Evolutionary conservation across 2,888 invertebrate genomes (phyloP), one percentile per base, ranked within the genome.

Genomic region (Willowsia nigromaculata): DNA sequence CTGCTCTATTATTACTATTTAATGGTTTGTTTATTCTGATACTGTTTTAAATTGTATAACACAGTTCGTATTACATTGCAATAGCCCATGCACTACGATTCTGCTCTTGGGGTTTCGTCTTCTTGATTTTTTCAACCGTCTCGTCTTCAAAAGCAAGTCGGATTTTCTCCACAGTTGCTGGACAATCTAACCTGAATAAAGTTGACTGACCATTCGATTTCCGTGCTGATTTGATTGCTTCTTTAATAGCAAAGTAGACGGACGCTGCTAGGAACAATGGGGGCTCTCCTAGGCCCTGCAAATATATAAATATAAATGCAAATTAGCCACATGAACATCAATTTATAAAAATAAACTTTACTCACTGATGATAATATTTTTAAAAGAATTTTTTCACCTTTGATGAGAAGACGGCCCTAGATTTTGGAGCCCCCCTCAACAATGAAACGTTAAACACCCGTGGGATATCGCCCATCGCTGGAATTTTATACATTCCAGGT

Each of bases 251-350:
- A 93, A 98, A 98, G 94, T 97, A 97, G 0, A 96, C 96, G 0
- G 98, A 96, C n/a, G 96, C 95, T 0, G 98, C 97, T 91, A 99
- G 95, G 93, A 99, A 98, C 5, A 99, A 94, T 0, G 99, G 99
- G 0, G 99, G 99, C 94, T 99, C 99, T 0, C 99, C 99, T 50
- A 99, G 96, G 90, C 98, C 99, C 97, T 98, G 50, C 11, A n/a
- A n/a, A n/a, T n/a, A n/a, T n/a, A n/a, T n/a, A n/a, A n/a, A n/a
- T n/a, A n/a, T n/a, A n/a, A n/a, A n/a, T n/a, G n/a, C n/a, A n/a
- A n/a, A n/a, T n/a, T n/a, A n/a, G n/a, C n/a, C n/a, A n/a, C n/a
- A n/a, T n/a, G n/a, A n/a, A n/a, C n/a, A n/a, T n/a, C n/a, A n/a
- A n/a, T n/a, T n/a, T n/a, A n/a, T n/a, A n/a, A n/a, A n/a, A n/a